phyloP scores from a whole-genome alignment of 2,797 vertebrate species.

The Lithobates pipiens region DNA sequence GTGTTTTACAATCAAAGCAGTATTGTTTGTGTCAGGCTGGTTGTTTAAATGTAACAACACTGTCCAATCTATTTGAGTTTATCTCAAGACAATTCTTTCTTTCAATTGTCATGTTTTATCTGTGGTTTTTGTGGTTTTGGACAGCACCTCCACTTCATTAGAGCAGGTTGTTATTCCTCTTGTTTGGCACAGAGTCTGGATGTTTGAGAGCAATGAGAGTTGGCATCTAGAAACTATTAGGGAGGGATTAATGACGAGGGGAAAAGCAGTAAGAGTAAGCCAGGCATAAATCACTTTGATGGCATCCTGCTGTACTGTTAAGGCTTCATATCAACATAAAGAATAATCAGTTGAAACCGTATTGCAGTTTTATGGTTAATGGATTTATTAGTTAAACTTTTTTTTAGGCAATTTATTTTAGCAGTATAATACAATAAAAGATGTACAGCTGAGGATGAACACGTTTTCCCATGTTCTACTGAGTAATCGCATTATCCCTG shows the following conservation, averaged over 20 bases:
- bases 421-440: too few relatives aligned
- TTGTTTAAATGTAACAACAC: not conserved
- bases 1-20: too few relatives aligned
- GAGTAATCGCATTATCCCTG: too few relatives aligned
- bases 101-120: slow-evolving; percentile 16
- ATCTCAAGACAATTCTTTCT: slow-evolving; percentile 28
- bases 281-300: not conserved
- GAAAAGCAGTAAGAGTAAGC: not conserved
- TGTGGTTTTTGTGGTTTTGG: slow-evolving; percentile 56
- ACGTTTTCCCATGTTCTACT: too few relatives aligned
- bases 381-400: too few relatives aligned
- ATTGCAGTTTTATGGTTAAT: not conserved
- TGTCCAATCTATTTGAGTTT: not conserved
- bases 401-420: too few relatives aligned
- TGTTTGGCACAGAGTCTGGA: slow-evolving; percentile 42
- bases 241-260: slow-evolving; percentile 17
- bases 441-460: too few relatives aligned
- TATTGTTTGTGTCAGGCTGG: too few relatives aligned
- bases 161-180: slow-evolving; percentile 39
- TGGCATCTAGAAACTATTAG: slow-evolving; percentile 24
- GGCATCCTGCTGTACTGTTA: not conserved
- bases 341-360: too few relatives aligned
- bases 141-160: slow-evolving; percentile 46
- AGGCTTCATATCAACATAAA: not conserved
- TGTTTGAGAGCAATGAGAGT: slow-evolving; percentile 40